Evolutionary conservation across 2,797 vertebrate genomes (phyloP), one percentile per base, ranked within the genome.

Genomic region (Eupleurogrammus muticus): DNA sequence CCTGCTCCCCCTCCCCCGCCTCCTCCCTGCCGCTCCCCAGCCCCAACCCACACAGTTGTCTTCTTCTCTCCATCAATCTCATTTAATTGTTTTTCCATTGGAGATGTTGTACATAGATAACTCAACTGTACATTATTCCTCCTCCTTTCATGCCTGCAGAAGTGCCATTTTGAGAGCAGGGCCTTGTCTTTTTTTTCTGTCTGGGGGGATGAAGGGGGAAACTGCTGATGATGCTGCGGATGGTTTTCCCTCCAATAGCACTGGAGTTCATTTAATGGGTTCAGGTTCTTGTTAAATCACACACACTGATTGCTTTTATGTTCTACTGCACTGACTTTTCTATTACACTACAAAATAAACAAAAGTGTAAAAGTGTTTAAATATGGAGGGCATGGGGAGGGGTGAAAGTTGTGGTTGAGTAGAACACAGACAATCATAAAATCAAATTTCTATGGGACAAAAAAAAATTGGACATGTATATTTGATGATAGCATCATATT

Each of bases 301-400:
- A 76, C 81, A 87, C 79, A 87, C 90, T 94, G 93, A 94, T 94
- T 94, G 91, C 91, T 93, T 94, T 94, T 93, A 93, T 95, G 94
- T 95, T 93, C 92, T 92, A 84, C 82, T 64, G 85, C 85, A 79
- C 80, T 75, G 86, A 85, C 76, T 89, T 83, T 92, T 86, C 83
- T 87, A 86, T 92, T 88, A 88, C 81, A 61, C 80, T 50, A 70
- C 81, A 84, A 92, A 93, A 87, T 86, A 87, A 85, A 89, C 70
- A 86, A 86, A 89, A 91, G 80, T 86, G 78, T 85, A 86, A 86
- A 89, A 91, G 80, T 86, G 78, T 85, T 89, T 87, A 83, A 93
- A 93, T 84, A 84, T 67, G 76, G 71, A 51, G 77, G 58, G 72
- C 64, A 56, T 47, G 48, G 20, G 60, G 62, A 57, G 46, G 66